A percentile compares a stretch with the other conserved stretches of the same genome.
phyloP scores from a whole-genome alignment of 2,797 vertebrate species.

The Lepidocolaptes lacrymiger region DNA sequence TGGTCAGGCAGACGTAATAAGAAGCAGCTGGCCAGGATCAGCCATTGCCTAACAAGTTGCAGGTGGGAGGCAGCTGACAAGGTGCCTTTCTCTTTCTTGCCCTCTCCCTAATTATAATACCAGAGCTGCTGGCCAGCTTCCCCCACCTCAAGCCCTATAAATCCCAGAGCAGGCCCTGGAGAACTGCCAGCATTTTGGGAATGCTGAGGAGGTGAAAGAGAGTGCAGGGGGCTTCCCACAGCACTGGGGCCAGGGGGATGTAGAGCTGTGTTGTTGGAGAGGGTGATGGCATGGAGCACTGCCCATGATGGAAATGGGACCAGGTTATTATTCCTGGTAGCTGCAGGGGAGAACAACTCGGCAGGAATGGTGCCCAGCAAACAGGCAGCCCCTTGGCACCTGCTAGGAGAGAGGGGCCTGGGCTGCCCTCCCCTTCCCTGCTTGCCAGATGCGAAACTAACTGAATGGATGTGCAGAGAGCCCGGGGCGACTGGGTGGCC shows the following conservation, averaged over 20 bases:
- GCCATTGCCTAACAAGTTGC: not conserved
- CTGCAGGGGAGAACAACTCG: not conserved
- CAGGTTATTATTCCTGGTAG: not conserved
- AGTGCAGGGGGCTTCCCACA: not conserved
- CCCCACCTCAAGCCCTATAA: not conserved
- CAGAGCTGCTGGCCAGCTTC: not conserved
- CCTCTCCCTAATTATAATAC: not conserved
- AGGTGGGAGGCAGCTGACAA: not conserved
- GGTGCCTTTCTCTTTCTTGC: not conserved
- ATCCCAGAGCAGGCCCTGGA: not conserved
- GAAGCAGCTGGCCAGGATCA: not conserved
- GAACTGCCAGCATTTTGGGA: not conserved
- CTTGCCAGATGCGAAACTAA: constrained; percentile 13
- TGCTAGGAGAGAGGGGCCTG: not conserved
- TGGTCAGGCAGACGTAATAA: not conserved
- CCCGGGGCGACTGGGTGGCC: not conserved
- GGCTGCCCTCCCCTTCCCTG: not conserved
- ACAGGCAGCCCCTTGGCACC: constrained; percentile 14
- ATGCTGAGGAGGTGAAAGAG: not conserved
- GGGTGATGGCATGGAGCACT: not conserved
- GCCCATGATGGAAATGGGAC: not conserved
- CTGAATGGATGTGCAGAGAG: constrained; percentile 29
- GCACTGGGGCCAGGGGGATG: accelerated
- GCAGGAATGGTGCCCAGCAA: not conserved
- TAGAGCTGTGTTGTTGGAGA: not conserved